Percentiles rank a stretch among this genome's conserved stretches.
These are phyloP conservation scores for Melangyna quadrimaculata DNA, from an alignment of 2,888 invertebrate genomes.

Conservation along the genomic window DNA sequence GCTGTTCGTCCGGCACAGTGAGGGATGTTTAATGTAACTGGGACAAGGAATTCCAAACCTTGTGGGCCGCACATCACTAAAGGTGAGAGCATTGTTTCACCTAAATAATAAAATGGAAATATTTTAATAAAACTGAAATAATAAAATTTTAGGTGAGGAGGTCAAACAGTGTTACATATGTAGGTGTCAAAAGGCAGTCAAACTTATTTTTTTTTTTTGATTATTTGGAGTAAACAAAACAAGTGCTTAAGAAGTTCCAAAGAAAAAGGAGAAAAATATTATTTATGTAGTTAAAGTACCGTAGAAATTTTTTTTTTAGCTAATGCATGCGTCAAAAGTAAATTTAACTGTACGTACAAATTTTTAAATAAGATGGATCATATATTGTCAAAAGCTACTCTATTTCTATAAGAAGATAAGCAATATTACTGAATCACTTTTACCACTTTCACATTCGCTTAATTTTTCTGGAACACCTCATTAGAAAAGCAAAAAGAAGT, in stretches of 20 bases:
- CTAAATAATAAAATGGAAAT: conserved; percentile 81
- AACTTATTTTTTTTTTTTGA: conserved; percentile 11
- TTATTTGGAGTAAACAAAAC: conserved; percentile 25
- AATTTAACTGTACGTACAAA: neutral
- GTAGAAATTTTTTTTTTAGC: neutral
- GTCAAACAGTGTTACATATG: conserved; percentile 59
- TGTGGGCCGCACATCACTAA: conserved; percentile 98
- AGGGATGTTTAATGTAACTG: conserved; percentile 95
- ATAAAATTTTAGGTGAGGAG: conserved; percentile 22
- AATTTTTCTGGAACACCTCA: too few relatives aligned
- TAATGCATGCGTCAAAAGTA: conserved; percentile 34
- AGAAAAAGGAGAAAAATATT: neutral
- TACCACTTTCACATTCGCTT: too few relatives aligned
- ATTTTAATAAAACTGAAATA: neutral
- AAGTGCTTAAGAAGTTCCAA: conserved; percentile 48
- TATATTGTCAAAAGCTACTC: neutral
- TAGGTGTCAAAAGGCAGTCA: conserved; percentile 60
- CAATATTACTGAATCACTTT: too few relatives aligned
- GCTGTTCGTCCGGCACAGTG: conserved; percentile 91
- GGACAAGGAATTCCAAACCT: conserved; percentile 92
- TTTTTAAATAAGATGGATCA: neutral
- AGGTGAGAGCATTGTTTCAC: conserved; percentile 96
- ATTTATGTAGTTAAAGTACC: neutral
- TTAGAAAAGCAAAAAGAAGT: too few relatives aligned
- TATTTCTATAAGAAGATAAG: neutral